Conservation (phyloP, 2,113 vertebrate species). For the Bubo bubo region DNA sequence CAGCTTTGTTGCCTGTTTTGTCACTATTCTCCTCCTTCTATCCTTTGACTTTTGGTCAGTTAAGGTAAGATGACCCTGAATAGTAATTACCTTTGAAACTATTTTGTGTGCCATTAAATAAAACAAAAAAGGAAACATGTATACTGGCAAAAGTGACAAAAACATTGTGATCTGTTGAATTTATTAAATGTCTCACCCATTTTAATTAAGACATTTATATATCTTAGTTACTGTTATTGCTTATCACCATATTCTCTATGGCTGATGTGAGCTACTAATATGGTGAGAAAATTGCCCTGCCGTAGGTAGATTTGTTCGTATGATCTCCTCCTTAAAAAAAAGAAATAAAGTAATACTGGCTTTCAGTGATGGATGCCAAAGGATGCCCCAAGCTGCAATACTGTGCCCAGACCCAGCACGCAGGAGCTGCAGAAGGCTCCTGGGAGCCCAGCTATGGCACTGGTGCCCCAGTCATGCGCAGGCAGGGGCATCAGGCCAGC, state of each 20-base stretch:
- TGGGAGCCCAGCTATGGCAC: neutral
- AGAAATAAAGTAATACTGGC: neutral
- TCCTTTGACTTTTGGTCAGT: constrained; percentile 96
- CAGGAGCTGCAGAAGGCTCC: neutral
- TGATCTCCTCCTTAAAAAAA: neutral
- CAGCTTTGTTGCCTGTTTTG: constrained; percentile 87
- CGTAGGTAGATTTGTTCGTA: neutral
- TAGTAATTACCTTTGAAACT: neutral
- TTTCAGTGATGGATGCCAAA: neutral
- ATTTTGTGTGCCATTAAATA: neutral
- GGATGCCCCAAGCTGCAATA: neutral
- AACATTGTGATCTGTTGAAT: neutral
- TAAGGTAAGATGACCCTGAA: constrained; percentile 79
- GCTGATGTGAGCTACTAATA: neutral
- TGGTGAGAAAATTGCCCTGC: neutral
- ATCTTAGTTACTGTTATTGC: neutral
- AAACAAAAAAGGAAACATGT: neutral
- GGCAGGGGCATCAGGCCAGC: neutral
- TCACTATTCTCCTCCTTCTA: constrained; percentile 88
- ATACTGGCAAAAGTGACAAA: neutral
- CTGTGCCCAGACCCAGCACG: neutral
- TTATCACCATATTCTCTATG: neutral
- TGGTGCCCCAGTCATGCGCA: accelerated
- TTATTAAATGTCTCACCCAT: neutral
- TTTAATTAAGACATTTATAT: neutral